Evolutionary conservation across 2,797 vertebrate genomes (phyloP).

Genomic region (Bradypodion pumilum): DNA sequence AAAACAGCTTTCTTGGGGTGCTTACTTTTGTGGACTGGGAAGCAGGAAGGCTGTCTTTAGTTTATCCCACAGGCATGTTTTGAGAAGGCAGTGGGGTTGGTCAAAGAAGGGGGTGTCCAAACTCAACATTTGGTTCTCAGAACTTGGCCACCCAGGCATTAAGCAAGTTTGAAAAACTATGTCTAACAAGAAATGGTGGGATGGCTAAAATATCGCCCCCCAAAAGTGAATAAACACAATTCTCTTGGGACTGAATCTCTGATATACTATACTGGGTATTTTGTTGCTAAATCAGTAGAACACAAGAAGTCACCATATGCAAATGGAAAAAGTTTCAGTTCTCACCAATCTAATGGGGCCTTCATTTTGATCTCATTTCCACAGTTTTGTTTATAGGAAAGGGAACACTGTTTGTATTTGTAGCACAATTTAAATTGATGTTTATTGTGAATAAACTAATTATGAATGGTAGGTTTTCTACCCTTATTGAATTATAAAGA

Average conservation of each 20-base stretch:
- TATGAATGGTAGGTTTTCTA: neutral
- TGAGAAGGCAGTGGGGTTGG: neutral
- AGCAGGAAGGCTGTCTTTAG: constrained; percentile 25
- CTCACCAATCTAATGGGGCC: constrained; percentile 27
- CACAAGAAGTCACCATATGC: constrained; percentile 38
- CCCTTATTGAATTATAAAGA: neutral
- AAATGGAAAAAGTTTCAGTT: neutral
- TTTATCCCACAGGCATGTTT: constrained; percentile 30
- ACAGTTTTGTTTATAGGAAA: neutral
- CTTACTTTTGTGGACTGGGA: neutral
- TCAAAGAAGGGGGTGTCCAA: constrained; percentile 18
- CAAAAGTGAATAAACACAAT: neutral
- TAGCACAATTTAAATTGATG: neutral
- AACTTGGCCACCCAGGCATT: constrained; percentile 14
- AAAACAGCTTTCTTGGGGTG: constrained; percentile 12
- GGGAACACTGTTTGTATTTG: neutral
- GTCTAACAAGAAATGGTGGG: neutral
- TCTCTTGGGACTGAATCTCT: neutral
- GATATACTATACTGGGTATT: constrained; percentile 28
- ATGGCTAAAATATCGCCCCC: neutral
- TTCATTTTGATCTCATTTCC: constrained; percentile 35
- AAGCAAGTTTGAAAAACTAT: neutral
- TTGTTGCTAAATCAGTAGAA: constrained; percentile 47
- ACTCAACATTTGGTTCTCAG: neutral
- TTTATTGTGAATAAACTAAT: neutral